phyloP scores from a whole-genome alignment of 2,797 vertebrate genomes.

The Labroides dimidiatus region DNA sequence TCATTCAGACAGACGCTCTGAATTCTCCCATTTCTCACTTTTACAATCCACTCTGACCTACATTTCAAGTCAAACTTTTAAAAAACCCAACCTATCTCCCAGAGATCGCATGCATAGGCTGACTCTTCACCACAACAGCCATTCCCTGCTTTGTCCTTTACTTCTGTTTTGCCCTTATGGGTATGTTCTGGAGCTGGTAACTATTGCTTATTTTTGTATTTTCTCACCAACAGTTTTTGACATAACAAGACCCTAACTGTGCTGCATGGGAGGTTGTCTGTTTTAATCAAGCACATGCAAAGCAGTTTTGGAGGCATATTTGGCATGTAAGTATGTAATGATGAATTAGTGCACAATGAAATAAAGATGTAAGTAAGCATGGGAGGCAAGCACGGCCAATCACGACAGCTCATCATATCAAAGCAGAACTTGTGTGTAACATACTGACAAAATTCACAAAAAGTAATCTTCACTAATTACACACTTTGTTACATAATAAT shows the following conservation, averaged over 20 bases:
- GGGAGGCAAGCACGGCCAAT: conserved; percentile 11
- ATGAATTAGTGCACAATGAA: neutral
- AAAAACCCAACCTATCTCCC: conserved; percentile 27
- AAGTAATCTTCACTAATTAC: neutral
- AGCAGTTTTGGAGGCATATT: neutral
- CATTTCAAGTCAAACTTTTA: conserved; percentile 34
- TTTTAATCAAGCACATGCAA: conserved; percentile 24
- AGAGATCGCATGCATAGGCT: conserved; percentile 22
- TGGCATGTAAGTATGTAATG: conserved; percentile 3
- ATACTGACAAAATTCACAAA: neutral
- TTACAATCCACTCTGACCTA: neutral
- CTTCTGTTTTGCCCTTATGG: neutral
- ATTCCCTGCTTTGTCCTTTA: neutral
- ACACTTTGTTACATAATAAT: neutral
- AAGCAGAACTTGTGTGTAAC: conserved; percentile 7
- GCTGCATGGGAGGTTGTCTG: conserved; percentile 1
- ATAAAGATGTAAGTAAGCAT: conserved; percentile 2
- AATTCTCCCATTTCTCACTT: conserved; percentile 21
- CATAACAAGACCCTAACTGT: neutral
- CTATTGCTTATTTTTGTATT: conserved; percentile 8
- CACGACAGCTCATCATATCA: neutral
- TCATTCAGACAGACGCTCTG: conserved; percentile 33
- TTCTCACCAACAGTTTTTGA: conserved; percentile 2
- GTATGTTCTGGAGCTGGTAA: neutral
- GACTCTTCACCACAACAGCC: neutral